phyloP scores from a whole-genome alignment of 1,140 invertebrate genomes.

The Trypoxylus dichotomus region DNA sequence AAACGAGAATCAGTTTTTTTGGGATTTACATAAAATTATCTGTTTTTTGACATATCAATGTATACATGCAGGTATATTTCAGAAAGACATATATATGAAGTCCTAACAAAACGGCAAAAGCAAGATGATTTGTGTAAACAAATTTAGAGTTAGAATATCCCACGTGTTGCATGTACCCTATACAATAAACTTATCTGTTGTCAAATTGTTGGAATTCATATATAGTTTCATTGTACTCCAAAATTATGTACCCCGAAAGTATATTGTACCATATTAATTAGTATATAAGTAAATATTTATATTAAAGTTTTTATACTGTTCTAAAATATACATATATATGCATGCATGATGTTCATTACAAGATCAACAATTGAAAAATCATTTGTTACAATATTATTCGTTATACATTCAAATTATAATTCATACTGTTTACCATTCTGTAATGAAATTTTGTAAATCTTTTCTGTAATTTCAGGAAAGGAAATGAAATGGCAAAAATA shows the following conservation, averaged over 20 bases:
- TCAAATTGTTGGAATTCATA: not conserved
- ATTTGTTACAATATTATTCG: not conserved
- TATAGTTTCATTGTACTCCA: not conserved
- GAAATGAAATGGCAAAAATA: not conserved
- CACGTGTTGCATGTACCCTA: not conserved
- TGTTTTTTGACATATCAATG: not conserved
- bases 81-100: not conserved
- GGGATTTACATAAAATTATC: not conserved
- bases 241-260: not conserved
- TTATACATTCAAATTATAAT: not conserved
- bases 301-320: conserved; percentile 27
- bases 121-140: not conserved
- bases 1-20: not conserved
- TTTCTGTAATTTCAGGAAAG: not conserved
- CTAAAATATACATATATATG: not conserved
- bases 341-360: conserved; percentile 21
- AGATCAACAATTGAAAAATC: not conserved
- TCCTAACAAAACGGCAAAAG: not conserved
- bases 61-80: not conserved
- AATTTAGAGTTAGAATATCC: not conserved
- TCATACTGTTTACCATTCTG: not conserved
- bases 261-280: conserved; percentile 22
- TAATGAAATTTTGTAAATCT: not conserved
- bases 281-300: conserved; percentile 13
- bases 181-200: not conserved